Base-by-base conservation (phyloP, 53 echinoderm and acorn worm genomes). In the Crossaster papposus region DNA sequence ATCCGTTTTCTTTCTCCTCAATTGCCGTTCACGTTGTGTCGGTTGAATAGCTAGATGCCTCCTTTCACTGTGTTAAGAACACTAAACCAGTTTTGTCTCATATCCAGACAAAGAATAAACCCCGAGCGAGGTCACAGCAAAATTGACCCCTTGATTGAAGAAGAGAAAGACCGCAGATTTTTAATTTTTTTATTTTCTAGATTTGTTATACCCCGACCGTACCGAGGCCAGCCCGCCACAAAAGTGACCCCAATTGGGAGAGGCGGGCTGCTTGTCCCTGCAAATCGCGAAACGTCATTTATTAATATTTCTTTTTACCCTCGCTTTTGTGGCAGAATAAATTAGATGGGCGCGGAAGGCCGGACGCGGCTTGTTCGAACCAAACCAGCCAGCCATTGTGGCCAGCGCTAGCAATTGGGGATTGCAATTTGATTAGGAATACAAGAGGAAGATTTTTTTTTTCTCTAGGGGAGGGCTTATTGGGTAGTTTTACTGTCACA, bases 361-460 rank as follows among this genome's bases (percentile, higher is more conserved):
- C n/a, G n/a, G n/a, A n/a, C 82, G 38, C 23, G 74, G 28, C 18
- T 81, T 26, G 81, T 58, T 22, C 63, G 30, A 55, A 18, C 51
- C 51, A 6, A 30, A 8, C 68, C 23, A 23, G 82, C 34, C 36
- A 52, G 26, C 54, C 38, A 58, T 85, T 85, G 72, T 73, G 73
- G 44, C 53, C 36, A 30, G 2, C 54, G 26, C 72, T 51, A 24
- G 51, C 31, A 22, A 81, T 37, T 53, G 72, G 53, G 53, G 54
- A 15, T 32, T 78, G 51, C 72, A 52, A 85, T 85, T 85, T 85
- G 85, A 85, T 85, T 85, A 85, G 37, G 72, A 31, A 85, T 72
- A 85, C 85, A 73, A 85, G 36, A 51, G n/a, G 4, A 51, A 22
- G 32, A 23, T 31, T 14, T 71, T 54, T 50, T 52, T 30, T 68